Evolutionary conservation across 2,797 vertebrate species (phyloP), one percentile per base, ranked within the genome.

Genomic region (Caiman crocodilus): DNA sequence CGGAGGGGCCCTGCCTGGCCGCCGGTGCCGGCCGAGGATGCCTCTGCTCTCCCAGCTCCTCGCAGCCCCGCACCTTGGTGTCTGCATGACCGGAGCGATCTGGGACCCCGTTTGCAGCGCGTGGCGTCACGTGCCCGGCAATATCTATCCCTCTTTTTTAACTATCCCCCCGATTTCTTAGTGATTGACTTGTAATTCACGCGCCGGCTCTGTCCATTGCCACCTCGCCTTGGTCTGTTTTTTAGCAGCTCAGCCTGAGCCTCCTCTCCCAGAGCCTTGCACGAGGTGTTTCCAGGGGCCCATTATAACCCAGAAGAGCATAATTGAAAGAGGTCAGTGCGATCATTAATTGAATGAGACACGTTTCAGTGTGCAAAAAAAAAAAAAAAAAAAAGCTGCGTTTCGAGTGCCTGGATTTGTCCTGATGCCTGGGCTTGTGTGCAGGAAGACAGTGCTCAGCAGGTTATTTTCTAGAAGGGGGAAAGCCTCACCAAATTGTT

Each of bases 401-500:
- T 73, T 73, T 50, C 69, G 12, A 35, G 69, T 20, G 13, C 20
- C 69, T 15, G 65, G 26, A n/a, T 30, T 28, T 65, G 30, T 23
- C n/a, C 32, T n/a, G 30, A 17, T 30, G n/a, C 16, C 16, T n/a
- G 26, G 6, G 26, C 28, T 6, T 28, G 1, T n/a, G 7, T 63
- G 4, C 15, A 7, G 13, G 2, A 5, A 67, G 3, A 7, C 58
- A n/a, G 60, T 58, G 32, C 94, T 76, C 61, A 1, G 61, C 57
- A 67, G 61, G 79, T 76, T 93, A 69, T 92, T 87, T 91, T 88
- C 88, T 32, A 59, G 56, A 64, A 14, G 12, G 89, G 83, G 58
- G 59, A 92, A 87, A 50, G 55, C 82, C 2, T 92, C 93, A 56
- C 91, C 71, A 79, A 92, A 91, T 88, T 65, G 89, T 92, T 95